Percentiles rank a stretch among this genome's conserved stretches.
phyloP scores from a whole-genome alignment of 2,797 vertebrate species.

The Parauchenoglanis punctatus region DNA sequence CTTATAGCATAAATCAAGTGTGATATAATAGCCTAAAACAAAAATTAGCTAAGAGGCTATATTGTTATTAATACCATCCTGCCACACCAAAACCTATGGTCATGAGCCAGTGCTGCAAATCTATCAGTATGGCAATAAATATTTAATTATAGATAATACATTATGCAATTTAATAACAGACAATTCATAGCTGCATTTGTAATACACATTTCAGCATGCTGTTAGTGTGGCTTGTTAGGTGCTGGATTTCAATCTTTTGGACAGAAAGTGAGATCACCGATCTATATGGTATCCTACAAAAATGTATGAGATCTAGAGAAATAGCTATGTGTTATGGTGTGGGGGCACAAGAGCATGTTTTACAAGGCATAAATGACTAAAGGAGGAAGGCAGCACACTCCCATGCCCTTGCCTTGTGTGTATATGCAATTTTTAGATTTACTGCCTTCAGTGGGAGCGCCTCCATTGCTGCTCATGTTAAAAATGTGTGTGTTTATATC shows the following conservation, averaged over 20 bases:
- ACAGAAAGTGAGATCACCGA: neutral
- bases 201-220: neutral
- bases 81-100: neutral
- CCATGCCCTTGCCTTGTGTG: conserved; percentile 25
- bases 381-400: conserved; percentile 39
- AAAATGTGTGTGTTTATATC: conserved; percentile 43
- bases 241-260: conserved; percentile 32
- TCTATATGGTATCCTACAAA: conserved; percentile 29
- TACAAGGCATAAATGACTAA: conserved; percentile 43
- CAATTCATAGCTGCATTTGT: neutral
- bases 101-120: neutral
- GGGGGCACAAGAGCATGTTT: conserved; percentile 12
- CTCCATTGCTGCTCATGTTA: conserved; percentile 46
- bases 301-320: neutral
- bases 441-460: conserved; percentile 37
- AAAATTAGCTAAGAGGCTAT: too few species aligned
- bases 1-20: neutral
- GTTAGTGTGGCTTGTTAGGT: conserved; percentile 11
- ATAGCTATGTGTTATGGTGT: conserved; percentile 22
- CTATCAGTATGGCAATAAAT: neutral
- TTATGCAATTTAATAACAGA: neutral
- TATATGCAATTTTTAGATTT: conserved; percentile 43
- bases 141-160: neutral
- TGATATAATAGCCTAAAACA: neutral
- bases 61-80: neutral